Conservation (phyloP, 2,888 invertebrate genomes). For the Dryocosmus kuriphilus region DNA sequence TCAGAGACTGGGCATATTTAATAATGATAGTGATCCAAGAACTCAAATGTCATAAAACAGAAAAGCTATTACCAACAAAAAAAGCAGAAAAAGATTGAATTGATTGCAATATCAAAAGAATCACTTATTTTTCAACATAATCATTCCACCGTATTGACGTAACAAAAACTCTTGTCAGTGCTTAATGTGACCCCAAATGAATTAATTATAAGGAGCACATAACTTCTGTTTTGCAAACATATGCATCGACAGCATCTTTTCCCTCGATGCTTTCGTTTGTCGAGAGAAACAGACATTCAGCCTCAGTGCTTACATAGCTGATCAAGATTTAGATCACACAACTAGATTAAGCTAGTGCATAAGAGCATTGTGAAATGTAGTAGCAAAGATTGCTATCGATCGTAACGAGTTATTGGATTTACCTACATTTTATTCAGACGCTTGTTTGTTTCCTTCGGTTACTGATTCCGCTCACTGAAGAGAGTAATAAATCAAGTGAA, state of each 20-base stretch:
- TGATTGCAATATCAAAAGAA: conserved; percentile 3
- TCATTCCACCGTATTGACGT: background rate
- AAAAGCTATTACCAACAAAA: background rate
- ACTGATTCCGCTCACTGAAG: conserved; percentile 15
- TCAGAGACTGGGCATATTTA: background rate
- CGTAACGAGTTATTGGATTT: conserved; percentile 36
- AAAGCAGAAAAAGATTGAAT: background rate
- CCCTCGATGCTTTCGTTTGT: conserved; percentile 21
- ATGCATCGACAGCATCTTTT: conserved; percentile 35
- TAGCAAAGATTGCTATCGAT: conserved; percentile 34
- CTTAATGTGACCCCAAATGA: conserved; percentile 35
- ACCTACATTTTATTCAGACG: conserved; percentile 32
- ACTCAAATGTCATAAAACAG: background rate
- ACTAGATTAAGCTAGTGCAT: conserved; percentile 18
- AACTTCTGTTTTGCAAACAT: conserved; percentile 35
- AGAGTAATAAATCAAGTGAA: conserved; percentile 15
- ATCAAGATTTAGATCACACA: conserved; percentile 36
- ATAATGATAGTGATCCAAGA: background rate
- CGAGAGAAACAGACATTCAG: conserved; percentile 25
- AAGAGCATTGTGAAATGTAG: conserved; percentile 32
- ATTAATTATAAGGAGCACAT: conserved; percentile 37
- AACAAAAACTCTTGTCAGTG: conserved; percentile 21
- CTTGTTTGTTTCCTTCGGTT: conserved; percentile 31
- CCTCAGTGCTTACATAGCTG: conserved; percentile 18
- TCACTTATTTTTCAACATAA: background rate